These are phyloP conservation scores for Lichenostomus cassidix DNA, from an alignment of 2,113 vertebrate species.

Conservation along the genomic window DNA sequence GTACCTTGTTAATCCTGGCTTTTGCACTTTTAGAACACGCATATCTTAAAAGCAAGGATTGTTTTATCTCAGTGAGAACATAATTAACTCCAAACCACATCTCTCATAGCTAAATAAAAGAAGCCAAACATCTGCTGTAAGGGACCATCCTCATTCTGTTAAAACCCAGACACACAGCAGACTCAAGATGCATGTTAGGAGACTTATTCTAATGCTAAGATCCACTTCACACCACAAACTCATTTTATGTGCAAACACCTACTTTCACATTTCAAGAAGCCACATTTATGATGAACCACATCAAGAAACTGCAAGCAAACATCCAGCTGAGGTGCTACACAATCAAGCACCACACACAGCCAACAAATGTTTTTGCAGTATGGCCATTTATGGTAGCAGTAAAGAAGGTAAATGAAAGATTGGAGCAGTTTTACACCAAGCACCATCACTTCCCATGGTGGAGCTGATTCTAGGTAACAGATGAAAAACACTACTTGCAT, in stretches of 20 bases:
- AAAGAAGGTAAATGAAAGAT: background rate
- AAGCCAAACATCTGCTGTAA: background rate
- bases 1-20: background rate
- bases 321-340: conserved; percentile 32
- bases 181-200: background rate
- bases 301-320: conserved; percentile 67
- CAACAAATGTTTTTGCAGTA: conserved; percentile 5
- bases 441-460: background rate
- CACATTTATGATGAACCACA: conserved; percentile 70
- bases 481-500: background rate
- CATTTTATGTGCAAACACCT: conserved; percentile 7
- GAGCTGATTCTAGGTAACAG: background rate
- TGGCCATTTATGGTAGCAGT: conserved; percentile 48
- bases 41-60: background rate
- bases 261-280: conserved; percentile 55
- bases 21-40: background rate
- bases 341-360: background rate
- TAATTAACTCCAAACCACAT: background rate
- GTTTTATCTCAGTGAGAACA: background rate
- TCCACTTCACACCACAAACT: conserved; percentile 18
- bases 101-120: background rate
- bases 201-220: background rate
- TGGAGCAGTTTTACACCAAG: background rate
- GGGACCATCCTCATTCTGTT: background rate
- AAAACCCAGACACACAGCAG: background rate